Evolutionary conservation across 2,113 vertebrate genomes (phyloP).

Genomic region (Labrus mixtus): DNA sequence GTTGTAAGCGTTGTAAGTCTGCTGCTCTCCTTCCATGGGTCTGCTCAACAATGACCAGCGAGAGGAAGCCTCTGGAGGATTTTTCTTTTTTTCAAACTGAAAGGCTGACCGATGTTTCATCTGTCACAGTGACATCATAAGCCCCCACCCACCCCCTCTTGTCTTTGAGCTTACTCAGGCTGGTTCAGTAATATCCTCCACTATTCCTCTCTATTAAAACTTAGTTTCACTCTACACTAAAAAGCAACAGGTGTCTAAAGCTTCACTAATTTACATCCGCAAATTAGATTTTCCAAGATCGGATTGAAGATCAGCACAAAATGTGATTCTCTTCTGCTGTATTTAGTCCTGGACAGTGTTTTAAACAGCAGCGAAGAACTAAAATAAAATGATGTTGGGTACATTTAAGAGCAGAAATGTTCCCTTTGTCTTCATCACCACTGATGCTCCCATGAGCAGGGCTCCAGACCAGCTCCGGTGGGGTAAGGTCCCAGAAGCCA

Average conservation of each 20-base stretch:
- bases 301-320: neutral
- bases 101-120: slow-evolving; percentile 69
- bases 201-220: slow-evolving; percentile 11
- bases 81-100: slow-evolving; percentile 45
- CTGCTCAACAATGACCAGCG: slow-evolving; percentile 56
- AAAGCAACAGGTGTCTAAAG: neutral
- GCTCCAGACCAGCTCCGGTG: slow-evolving; percentile 3
- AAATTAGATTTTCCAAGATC: too few species aligned
- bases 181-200: slow-evolving; percentile 23
- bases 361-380: neutral
- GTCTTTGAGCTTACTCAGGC: slow-evolving; percentile 41
- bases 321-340: neutral
- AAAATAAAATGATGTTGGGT: too few species aligned
- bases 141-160: slow-evolving; percentile 38
- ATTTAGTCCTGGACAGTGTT: neutral
- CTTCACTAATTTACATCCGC: neutral
- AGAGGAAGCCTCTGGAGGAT: slow-evolving; percentile 48
- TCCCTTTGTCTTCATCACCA: neutral
- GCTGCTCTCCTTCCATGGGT: slow-evolving; percentile 43
- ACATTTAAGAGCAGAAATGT: too few species aligned
- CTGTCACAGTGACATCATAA: slow-evolving; percentile 74
- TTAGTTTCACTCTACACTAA: slow-evolving; percentile 2
- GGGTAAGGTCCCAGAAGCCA: neutral
- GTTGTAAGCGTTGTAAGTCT: slow-evolving; percentile 30
- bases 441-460: neutral